Percentiles rank a stretch among this genome's conserved stretches.
Conservation (phyloP, 2,888 invertebrate species). For the Lithophane socia region DNA sequence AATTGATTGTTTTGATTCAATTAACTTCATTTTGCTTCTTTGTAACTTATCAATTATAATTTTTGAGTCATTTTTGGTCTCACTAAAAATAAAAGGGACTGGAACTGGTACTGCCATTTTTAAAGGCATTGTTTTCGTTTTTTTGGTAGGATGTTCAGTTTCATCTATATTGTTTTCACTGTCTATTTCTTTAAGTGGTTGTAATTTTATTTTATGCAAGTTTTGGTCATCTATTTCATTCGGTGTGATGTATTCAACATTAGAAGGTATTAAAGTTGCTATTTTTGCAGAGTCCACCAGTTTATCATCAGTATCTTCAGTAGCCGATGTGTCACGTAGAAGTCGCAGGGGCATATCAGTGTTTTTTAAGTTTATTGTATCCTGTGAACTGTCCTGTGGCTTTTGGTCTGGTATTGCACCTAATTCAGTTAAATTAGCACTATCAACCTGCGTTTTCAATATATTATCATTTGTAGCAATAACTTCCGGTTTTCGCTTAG, state of each 20-base stretch:
- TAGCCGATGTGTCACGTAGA: neutral
- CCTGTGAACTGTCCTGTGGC: neutral
- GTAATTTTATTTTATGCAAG: neutral
- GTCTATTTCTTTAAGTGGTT: slow-evolving; percentile 8
- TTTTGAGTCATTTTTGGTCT: neutral
- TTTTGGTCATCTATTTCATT: neutral
- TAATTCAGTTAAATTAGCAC: neutral
- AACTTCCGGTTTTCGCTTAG: neutral
- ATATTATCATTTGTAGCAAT: neutral
- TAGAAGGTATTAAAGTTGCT: neutral
- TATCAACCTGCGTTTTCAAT: neutral
- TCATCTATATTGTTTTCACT: slow-evolving; percentile 5
- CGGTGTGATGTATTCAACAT: neutral
- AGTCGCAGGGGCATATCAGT: neutral
- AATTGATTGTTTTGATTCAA: neutral
- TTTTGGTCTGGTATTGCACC: slow-evolving; percentile 4
- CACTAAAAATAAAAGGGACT: neutral
- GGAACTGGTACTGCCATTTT: slow-evolving; percentile 15
- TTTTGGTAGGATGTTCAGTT: neutral
- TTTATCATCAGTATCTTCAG: neutral
- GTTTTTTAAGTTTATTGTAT: slow-evolving; percentile 3
- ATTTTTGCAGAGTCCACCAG: neutral
- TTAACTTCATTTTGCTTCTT: neutral
- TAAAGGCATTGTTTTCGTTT: neutral
- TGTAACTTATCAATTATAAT: neutral